These are phyloP conservation scores for Xestia rhomboidea DNA, from an alignment of 2,888 invertebrate species.

Conservation along the genomic window DNA sequence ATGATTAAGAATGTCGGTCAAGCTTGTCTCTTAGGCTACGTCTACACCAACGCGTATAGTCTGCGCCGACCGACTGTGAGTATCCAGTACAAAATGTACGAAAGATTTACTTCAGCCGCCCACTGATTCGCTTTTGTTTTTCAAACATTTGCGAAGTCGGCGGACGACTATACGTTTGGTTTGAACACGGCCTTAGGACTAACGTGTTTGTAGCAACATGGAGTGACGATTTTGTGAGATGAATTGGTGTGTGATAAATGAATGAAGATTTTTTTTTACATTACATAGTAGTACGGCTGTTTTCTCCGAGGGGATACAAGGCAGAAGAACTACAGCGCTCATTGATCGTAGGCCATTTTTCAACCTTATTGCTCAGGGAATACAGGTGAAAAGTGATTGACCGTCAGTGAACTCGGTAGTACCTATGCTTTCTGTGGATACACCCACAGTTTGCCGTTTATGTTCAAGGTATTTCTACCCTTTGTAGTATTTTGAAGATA, in stretches of 20 bases:
- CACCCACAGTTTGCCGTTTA: neutral
- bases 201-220: constrained; percentile 20
- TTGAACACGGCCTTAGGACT: neutral
- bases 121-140: too few relatives aligned
- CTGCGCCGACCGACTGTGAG: too few relatives aligned
- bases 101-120: too few relatives aligned
- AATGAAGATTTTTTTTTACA: neutral
- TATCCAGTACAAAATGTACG: too few relatives aligned
- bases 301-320: neutral
- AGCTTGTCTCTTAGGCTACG: constrained; percentile 14
- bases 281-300: too few relatives aligned
- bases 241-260: neutral
- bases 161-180: too few relatives aligned
- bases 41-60: too few relatives aligned
- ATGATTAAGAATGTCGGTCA: constrained; percentile 58
- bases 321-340: neutral
- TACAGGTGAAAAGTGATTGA: too few relatives aligned
- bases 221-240: neutral
- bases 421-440: neutral
- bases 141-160: too few relatives aligned
- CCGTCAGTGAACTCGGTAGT: too few relatives aligned
- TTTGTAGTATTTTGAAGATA: neutral
- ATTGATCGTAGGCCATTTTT: too few relatives aligned
- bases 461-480: neutral
- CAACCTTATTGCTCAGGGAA: too few relatives aligned